These are phyloP conservation scores for Polyommatus icarus DNA, from an alignment of 2,888 invertebrate genomes.

Conservation along the genomic window DNA sequence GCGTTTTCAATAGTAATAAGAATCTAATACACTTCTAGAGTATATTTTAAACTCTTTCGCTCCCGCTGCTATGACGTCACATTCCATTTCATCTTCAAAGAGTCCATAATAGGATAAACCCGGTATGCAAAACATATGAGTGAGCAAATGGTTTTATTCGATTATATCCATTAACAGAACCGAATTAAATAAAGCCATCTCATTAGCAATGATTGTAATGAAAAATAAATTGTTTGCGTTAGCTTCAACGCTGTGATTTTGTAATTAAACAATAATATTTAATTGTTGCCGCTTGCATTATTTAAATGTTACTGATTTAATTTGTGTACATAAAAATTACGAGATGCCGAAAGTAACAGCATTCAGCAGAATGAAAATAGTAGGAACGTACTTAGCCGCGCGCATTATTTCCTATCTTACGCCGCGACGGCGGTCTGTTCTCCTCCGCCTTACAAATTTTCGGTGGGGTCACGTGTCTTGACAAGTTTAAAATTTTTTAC, in stretches of 20 bases:
- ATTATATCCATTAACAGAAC: neutral
- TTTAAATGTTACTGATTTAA: neutral
- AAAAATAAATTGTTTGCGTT: constrained; percentile 23
- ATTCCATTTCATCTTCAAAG: neutral
- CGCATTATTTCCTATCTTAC: too few relatives aligned
- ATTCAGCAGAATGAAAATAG: neutral
- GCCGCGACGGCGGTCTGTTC: too few relatives aligned
- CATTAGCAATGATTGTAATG: constrained; percentile 15
- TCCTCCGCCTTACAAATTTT: too few relatives aligned
- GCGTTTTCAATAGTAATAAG: too few relatives aligned
- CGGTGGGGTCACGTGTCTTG: too few relatives aligned
- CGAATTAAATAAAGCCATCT: constrained; percentile 24
- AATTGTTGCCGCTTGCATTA: neutral
- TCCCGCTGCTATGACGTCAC: neutral
- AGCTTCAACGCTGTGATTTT: neutral
- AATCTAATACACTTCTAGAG: too few relatives aligned
- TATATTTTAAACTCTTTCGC: neutral
- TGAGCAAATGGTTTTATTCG: constrained; percentile 3
- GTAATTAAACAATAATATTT: constrained; percentile 12
- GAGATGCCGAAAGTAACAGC: neutral
- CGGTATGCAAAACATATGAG: neutral
- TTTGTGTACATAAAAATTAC: neutral
- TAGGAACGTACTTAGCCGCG: too few relatives aligned
- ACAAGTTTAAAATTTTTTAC: too few relatives aligned
- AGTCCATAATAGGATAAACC: neutral